phyloP scores from a whole-genome alignment of 2,797 vertebrate species.

The Notolabrus celidotus region DNA sequence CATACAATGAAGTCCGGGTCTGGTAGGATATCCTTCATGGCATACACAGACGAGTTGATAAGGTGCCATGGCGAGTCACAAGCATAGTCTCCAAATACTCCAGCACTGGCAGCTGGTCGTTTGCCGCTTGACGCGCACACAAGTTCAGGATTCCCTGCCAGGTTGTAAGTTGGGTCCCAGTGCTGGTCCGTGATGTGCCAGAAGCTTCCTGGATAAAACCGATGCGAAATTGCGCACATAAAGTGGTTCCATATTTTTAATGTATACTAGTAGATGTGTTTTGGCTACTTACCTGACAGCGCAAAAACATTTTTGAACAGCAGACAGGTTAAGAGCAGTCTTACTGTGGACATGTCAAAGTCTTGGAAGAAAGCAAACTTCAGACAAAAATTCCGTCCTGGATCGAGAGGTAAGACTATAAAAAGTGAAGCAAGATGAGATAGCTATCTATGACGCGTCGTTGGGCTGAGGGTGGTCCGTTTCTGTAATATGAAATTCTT shows the following conservation, averaged over 20 bases:
- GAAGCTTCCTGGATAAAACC: slow-evolving; percentile 84
- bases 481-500: neutral
- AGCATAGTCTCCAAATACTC: slow-evolving; percentile 89
- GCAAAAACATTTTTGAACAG: slow-evolving; percentile 50
- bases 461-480: neutral
- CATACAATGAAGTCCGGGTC: slow-evolving; percentile 94
- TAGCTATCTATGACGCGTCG: neutral
- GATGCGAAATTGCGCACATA: slow-evolving; percentile 23
- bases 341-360: slow-evolving; percentile 58
- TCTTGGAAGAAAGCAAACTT: slow-evolving; percentile 16
- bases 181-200: slow-evolving; percentile 97
- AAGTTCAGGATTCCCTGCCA: slow-evolving; percentile 66
- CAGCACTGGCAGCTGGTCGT: slow-evolving; percentile 79
- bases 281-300: slow-evolving; percentile 64
- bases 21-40: slow-evolving; percentile 88
- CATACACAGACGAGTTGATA: slow-evolving; percentile 86
- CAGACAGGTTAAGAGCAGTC: slow-evolving; percentile 59
- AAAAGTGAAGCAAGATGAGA: slow-evolving; percentile 61
- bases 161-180: slow-evolving; percentile 88
- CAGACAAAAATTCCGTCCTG: slow-evolving; percentile 5
- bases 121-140: slow-evolving; percentile 89
- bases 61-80: slow-evolving; percentile 93
- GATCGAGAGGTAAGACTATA: slow-evolving; percentile 41
- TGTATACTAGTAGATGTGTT: neutral
- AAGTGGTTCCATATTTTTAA: neutral